Evolutionary conservation across 2,113 vertebrate genomes (phyloP).

Genomic region (Halcyon malimbica): DNA sequence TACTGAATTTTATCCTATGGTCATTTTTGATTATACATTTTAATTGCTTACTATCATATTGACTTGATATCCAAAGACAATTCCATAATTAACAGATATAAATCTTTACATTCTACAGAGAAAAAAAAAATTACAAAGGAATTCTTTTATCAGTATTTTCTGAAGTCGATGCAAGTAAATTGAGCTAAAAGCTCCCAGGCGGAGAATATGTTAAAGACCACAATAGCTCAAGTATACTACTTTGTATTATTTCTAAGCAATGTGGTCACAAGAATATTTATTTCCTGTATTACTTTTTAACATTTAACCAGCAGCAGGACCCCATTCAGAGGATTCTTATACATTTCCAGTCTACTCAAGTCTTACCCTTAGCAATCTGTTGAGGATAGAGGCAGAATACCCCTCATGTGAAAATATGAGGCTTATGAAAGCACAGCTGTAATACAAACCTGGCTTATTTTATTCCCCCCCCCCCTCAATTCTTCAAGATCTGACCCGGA

Average conservation of each 20-base stretch:
- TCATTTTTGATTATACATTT: conserved; percentile 29
- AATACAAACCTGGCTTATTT: background rate
- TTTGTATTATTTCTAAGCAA: background rate
- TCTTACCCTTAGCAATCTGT: background rate
- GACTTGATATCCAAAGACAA: conserved; percentile 44
- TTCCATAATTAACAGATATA: conserved; percentile 36
- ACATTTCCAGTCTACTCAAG: background rate
- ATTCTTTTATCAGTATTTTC: conserved; percentile 12
- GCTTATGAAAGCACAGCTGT: background rate
- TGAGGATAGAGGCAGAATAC: background rate
- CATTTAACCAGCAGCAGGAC: background rate
- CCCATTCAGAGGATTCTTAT: background rate
- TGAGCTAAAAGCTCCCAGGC: background rate
- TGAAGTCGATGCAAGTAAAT: conserved; percentile 8
- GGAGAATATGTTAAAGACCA: background rate
- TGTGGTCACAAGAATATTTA: background rate
- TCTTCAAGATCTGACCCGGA: background rate
- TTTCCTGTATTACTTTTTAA: background rate
- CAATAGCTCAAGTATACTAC: background rate
- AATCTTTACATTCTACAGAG: background rate
- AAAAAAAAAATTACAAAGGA: background rate
- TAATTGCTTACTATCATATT: conserved; percentile 55
- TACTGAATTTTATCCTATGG: background rate
- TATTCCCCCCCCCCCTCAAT: background rate
- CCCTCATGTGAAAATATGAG: background rate